Percentiles rank a stretch among this genome's conserved stretches.
phyloP scores from a whole-genome alignment of 1,140 invertebrate genomes.

The Psix sp. region DNA sequence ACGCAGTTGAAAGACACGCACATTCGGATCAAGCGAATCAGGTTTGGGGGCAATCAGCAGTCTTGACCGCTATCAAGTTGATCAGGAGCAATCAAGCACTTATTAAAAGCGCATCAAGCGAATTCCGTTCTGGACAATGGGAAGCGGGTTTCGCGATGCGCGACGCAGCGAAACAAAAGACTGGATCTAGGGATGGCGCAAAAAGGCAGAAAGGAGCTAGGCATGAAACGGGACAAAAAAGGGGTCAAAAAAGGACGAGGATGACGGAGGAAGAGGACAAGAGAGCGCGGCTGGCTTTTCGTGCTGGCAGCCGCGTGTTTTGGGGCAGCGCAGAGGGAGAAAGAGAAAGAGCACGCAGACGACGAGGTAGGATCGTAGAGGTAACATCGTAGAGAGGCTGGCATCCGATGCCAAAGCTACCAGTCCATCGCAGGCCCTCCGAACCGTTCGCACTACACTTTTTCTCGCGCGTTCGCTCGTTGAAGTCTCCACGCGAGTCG shows the following conservation, averaged over 20 bases:
- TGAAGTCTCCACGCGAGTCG: constrained; percentile 71
- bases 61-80: constrained; percentile 22
- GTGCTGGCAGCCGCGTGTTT: constrained; percentile 40
- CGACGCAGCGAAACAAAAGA: constrained; percentile 27
- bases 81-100: constrained; percentile 40
- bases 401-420: constrained; percentile 72
- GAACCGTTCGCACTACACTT: constrained; percentile 71
- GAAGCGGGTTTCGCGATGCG: constrained; percentile 26
- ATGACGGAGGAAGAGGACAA: constrained; percentile 35
- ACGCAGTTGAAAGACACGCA: neutral
- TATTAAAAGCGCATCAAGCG: constrained; percentile 52
- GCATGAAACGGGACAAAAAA: constrained; percentile 48
- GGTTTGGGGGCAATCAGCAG: constrained; percentile 20
- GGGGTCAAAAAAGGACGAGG: constrained; percentile 50
- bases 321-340: constrained; percentile 37
- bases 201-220: constrained; percentile 41
- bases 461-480: constrained; percentile 70
- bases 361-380: constrained; percentile 70
- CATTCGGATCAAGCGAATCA: constrained; percentile 15
- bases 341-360: constrained; percentile 58
- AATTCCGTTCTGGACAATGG: too few relatives aligned
- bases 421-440: constrained; percentile 76
- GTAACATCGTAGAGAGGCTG: constrained; percentile 74
- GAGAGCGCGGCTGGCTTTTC: too few relatives aligned
- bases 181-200: constrained; percentile 47